Evolutionary conservation across 2,797 vertebrate species (phyloP).

Genomic region (Cichlasoma orientale): DNA sequence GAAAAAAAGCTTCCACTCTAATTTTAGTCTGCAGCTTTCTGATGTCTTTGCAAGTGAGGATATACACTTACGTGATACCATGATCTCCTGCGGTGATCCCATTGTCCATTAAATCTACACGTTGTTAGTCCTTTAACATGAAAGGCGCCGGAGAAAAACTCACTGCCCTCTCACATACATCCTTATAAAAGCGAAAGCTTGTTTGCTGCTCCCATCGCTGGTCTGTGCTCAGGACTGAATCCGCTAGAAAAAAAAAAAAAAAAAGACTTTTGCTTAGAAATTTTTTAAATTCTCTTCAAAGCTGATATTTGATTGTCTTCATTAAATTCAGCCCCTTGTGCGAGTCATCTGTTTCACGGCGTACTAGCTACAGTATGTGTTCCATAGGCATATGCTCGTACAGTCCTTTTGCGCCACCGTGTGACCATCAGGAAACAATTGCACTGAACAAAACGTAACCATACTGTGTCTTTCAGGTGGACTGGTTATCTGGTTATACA

Average conservation of each 20-base stretch:
- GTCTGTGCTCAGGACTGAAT: conserved; percentile 4
- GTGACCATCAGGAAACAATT: not conserved
- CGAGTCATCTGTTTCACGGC: not conserved
- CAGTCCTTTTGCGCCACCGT: not conserved
- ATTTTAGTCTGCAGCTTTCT: not conserved
- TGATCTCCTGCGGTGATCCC: conserved; percentile 13
- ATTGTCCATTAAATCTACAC: conserved; percentile 24
- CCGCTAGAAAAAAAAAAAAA: not conserved
- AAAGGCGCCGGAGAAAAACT: not conserved
- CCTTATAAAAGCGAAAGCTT: not conserved
- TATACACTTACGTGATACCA: conserved; percentile 26
- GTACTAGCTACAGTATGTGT: not conserved
- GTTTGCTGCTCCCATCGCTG: not conserved
- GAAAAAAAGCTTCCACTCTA: not conserved
- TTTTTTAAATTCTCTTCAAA: not conserved
- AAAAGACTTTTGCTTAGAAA: not conserved
- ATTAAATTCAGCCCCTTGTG: not conserved
- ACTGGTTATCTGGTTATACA: not conserved
- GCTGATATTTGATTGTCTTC: not conserved
- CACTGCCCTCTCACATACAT: not conserved
- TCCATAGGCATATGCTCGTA: not conserved
- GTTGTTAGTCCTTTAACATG: conserved; percentile 17
- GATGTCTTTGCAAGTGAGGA: not conserved
- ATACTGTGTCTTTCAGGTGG: not conserved
- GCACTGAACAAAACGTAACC: not conserved